Percentiles rank a stretch among this genome's conserved stretches.
Evolutionary conservation across 2,113 vertebrate species (phyloP).

Genomic region (Zapus hudsonius): DNA sequence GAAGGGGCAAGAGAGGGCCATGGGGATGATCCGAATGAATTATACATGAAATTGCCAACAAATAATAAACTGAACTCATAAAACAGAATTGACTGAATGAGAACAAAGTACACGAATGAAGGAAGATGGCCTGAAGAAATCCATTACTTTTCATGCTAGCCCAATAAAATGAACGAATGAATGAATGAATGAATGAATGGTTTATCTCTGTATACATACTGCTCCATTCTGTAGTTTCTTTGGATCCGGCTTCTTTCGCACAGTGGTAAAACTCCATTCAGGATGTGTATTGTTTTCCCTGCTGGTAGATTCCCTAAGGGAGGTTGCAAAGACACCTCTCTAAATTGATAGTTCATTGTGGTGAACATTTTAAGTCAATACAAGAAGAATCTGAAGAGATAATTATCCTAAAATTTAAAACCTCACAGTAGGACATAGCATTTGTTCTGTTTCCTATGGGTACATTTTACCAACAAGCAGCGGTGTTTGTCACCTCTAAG

Average conservation of each 20-base stretch:
- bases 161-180: background rate
- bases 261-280: conserved; percentile 95
- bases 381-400: conserved; percentile 43
- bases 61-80: too few relatives aligned
- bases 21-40: too few relatives aligned
- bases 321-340: conserved; percentile 38
- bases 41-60: too few relatives aligned
- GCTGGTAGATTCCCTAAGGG: conserved; percentile 91
- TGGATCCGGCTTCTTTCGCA: conserved; percentile 94
- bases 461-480: background rate
- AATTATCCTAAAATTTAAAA: background rate
- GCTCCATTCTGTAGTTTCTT: conserved; percentile 93
- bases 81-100: background rate
- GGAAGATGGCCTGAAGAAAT: background rate
- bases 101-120: background rate
- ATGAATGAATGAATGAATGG: background rate
- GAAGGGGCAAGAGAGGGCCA: too few relatives aligned
- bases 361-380: conserved; percentile 33
- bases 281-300: conserved; percentile 92
- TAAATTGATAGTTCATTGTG: conserved; percentile 23
- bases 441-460: background rate
- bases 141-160: background rate
- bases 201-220: conserved; percentile 81
- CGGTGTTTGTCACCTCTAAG: background rate
- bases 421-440: background rate